Conservation (phyloP, 2,797 vertebrate genomes). For the Sebastes paucispinis region DNA sequence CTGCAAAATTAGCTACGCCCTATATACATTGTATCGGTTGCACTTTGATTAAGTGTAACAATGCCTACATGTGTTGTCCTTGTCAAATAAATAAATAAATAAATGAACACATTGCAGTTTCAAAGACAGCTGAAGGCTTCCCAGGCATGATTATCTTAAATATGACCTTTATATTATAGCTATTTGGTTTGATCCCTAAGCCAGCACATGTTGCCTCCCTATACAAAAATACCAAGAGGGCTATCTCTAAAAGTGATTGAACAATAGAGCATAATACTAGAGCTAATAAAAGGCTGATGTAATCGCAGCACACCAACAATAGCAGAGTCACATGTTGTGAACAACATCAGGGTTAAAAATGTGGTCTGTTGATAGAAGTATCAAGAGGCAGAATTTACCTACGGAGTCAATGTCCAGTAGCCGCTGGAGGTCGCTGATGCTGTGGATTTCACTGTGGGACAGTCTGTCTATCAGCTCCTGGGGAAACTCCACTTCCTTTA, state of each 20-base stretch:
- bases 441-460: conserved; percentile 96
- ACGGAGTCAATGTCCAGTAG: conserved; percentile 98
- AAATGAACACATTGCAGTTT: not conserved
- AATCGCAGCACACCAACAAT: not conserved
- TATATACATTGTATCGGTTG: too few species aligned
- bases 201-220: not conserved
- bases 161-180: not conserved
- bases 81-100: too few species aligned
- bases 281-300: not conserved
- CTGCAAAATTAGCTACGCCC: too few species aligned
- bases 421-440: conserved; percentile 99
- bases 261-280: not conserved
- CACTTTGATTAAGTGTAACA: too few species aligned
- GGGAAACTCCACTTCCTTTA: conserved; percentile 94
- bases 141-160: too few species aligned
- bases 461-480: conserved; percentile 94
- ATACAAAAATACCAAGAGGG: not conserved
- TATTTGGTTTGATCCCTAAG: not conserved
- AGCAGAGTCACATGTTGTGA: conserved; percentile 17
- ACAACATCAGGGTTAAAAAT: conserved; percentile 17
- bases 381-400: conserved; percentile 93
- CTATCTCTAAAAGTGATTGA: too few species aligned
- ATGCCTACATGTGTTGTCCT: too few species aligned
- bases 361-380: conserved; percentile 53
- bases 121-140: not conserved